Percentiles rank a stretch among this genome's conserved stretches.
These are phyloP conservation scores for Ammospiza nelsoni DNA, from an alignment of 2,113 vertebrate genomes.

Conservation along the genomic window DNA sequence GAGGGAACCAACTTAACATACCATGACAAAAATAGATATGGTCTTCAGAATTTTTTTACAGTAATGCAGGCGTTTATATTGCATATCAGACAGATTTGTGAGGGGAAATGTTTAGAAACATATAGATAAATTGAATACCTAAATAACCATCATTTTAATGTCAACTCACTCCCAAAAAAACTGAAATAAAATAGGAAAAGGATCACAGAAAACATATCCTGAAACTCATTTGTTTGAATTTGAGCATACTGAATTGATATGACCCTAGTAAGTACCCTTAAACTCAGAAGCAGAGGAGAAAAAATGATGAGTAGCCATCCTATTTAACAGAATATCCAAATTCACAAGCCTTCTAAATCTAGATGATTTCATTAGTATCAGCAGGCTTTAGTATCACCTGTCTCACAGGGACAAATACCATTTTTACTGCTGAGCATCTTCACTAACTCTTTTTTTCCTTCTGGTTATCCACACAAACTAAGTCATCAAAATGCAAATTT, in stretches of 20 bases:
- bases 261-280: neutral
- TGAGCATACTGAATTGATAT: neutral
- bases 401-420: neutral
- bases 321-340: neutral
- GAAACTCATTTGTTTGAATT: neutral
- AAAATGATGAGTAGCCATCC: neutral
- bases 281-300: neutral
- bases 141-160: neutral
- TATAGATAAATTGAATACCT: neutral
- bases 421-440: neutral
- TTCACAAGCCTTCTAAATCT: neutral
- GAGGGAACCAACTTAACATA: neutral
- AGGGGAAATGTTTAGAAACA: neutral
- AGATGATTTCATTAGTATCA: neutral
- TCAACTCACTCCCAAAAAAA: neutral
- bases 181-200: neutral
- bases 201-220: neutral
- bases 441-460: neutral
- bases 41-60: neutral
- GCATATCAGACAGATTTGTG: neutral
- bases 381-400: neutral
- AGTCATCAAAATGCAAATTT: neutral
- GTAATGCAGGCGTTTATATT: neutral
- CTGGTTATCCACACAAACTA: neutral
- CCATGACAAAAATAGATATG: neutral